These are phyloP conservation scores for Suillia variegata DNA, from an alignment of 2,888 invertebrate genomes.

Conservation along the genomic window DNA sequence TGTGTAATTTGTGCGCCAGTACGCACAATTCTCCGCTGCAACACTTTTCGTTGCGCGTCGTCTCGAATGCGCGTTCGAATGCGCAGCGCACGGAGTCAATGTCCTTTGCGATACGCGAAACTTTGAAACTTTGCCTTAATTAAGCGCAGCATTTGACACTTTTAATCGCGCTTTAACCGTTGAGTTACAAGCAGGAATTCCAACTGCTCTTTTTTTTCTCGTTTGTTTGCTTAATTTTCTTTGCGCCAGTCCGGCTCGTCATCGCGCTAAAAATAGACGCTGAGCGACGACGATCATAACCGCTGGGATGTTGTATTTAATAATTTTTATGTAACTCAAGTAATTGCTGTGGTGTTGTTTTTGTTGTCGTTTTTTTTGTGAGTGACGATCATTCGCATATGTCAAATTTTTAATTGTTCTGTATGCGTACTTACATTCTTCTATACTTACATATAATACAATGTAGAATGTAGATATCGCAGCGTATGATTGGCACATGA, in stretches of 20 bases:
- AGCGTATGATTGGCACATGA: too few relatives aligned
- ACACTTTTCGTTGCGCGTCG: neutral
- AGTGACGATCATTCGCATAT: neutral
- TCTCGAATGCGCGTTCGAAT: neutral
- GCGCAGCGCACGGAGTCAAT: neutral
- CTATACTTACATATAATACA: too few relatives aligned
- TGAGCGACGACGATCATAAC: neutral
- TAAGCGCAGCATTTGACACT: conserved; percentile 4
- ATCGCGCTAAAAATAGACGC: conserved; percentile 2
- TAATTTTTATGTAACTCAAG: neutral
- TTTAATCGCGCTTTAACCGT: conserved; percentile 1
- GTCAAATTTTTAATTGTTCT: neutral
- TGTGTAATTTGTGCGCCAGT: conserved; percentile 40
- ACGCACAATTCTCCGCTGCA: neutral
- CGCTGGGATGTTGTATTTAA: neutral
- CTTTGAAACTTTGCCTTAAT: neutral
- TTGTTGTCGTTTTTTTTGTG: neutral
- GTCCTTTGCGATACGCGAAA: neutral
- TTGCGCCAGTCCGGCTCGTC: neutral
- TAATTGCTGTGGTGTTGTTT: neutral
- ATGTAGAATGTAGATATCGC: too few relatives aligned
- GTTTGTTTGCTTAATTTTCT: neutral
- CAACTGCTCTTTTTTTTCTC: neutral
- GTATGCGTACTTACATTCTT: too few relatives aligned
- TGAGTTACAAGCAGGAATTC: neutral